Percentiles rank a stretch among this genome's conserved stretches.
Conservation (phyloP, 1,140 invertebrate species). For the Ganaspis sp. region DNA sequence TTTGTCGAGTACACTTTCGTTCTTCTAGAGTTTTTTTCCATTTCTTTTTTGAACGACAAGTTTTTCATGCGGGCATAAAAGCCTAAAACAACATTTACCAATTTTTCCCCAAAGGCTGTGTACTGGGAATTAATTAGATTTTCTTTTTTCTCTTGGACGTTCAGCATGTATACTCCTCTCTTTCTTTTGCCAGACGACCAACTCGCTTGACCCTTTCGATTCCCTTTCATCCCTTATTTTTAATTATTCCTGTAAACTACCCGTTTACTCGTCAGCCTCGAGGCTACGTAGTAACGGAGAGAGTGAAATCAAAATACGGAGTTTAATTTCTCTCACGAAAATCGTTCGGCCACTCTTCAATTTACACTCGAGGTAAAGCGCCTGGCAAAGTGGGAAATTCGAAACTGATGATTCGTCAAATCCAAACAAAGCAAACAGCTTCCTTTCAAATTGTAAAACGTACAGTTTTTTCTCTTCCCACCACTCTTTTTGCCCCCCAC, state of each 20-base stretch:
- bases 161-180: slow-evolving; percentile 34
- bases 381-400: slow-evolving; percentile 40
- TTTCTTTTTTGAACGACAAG: slow-evolving; percentile 23
- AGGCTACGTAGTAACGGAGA: slow-evolving; percentile 18
- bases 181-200: slow-evolving; percentile 34
- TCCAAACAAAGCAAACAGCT: slow-evolving; percentile 30
- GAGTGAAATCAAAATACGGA: slow-evolving; percentile 31
- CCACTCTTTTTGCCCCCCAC: background rate
- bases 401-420: slow-evolving; percentile 34
- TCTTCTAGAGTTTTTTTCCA: background rate
- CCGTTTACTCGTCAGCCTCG: slow-evolving; percentile 28
- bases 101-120: slow-evolving; percentile 35
- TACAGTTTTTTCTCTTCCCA: background rate
- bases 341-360: slow-evolving; percentile 7
- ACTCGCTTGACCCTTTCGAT: slow-evolving; percentile 49
- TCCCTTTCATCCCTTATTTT: slow-evolving; percentile 57
- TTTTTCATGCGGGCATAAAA: slow-evolving; percentile 49
- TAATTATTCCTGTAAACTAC: slow-evolving; percentile 57
- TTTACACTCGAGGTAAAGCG: slow-evolving; percentile 34
- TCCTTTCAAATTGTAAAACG: slow-evolving; percentile 25
- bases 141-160: slow-evolving; percentile 49
- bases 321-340: slow-evolving; percentile 31
- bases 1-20: background rate
- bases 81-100: slow-evolving; percentile 64
- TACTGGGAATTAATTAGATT: slow-evolving; percentile 56